Base-by-base conservation (phyloP, 2,113 vertebrate genomes). In the Camelus bactrianus region DNA sequence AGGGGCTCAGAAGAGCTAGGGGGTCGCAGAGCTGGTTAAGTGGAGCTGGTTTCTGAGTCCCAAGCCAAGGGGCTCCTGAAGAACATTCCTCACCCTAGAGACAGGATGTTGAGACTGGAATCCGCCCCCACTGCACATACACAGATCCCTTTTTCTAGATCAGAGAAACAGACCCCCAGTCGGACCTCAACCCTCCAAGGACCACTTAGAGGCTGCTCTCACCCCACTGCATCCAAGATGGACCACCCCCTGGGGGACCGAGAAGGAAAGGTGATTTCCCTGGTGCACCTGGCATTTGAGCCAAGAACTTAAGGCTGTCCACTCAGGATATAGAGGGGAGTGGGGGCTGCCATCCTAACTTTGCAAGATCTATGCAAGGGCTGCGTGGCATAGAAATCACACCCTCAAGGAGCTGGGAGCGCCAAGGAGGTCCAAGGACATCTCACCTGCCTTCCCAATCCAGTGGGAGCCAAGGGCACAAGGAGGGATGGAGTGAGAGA, bases 41-140 rank as follows among this genome's bases (percentile, higher is more conserved):
- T 32, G n/a, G 22, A 35, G 60, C 83, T 26, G 50, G 28, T 15
- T 52, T 69, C 54, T 48, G 70, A 22, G 54, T 30, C 8, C 35
- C 52, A 38, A 52, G n/a, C 38, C 28, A 38, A 9, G 56, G 15
- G 30, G 48, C 20, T 56, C 77, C 26, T 17, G 19, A 64, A n/a
- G 10, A 38, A 38, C 9, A 5, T 58, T 50, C 13, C 60, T 48
- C n/a, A 42, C 14, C 32, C 26, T 58, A 12, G 20, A 79, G 69
- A 48, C 12, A 16, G 52, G 72, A 54, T 8, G 19, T 9, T 19
- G 50, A 76, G 38, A 35, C 50, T 13, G 42, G 24, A 52, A 30
- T 22, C 22, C 28, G 5, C 2, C 52, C 62, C 35, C 8, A 0
- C 24, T 19, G 10, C 3, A 0, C 28, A 56, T 6, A 54, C 50